These are phyloP conservation scores for Protula sp. DNA, from an alignment of 2,888 invertebrate genomes.

Conservation along the genomic window DNA sequence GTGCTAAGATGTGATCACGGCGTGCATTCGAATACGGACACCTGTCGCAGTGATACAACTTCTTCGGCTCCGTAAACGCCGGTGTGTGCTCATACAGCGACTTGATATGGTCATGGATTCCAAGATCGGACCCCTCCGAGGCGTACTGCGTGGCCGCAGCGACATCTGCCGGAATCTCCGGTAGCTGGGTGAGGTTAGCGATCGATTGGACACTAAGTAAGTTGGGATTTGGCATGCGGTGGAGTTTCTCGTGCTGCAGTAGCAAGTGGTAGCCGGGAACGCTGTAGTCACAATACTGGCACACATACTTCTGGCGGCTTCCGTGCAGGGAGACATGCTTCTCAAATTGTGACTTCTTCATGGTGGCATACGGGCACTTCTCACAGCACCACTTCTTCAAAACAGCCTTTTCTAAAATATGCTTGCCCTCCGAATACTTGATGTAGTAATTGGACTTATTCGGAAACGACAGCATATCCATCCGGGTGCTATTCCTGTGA, in stretches of 20 bases:
- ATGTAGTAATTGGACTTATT: constrained; percentile 13
- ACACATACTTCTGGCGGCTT: constrained; percentile 74
- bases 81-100: constrained; percentile 44
- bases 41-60: constrained; percentile 66
- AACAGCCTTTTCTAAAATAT: constrained; percentile 64
- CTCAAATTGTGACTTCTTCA: constrained; percentile 76
- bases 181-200: constrained; percentile 41
- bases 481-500: constrained; percentile 2
- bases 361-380: constrained; percentile 79
- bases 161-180: constrained; percentile 58
- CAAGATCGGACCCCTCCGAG: constrained; percentile 33
- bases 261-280: constrained; percentile 81
- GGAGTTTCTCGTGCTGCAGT: constrained; percentile 75
- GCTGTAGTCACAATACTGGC: constrained; percentile 71
- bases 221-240: constrained; percentile 55
- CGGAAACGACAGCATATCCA: constrained; percentile 6
- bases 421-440: constrained; percentile 55
- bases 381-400: constrained; percentile 62
- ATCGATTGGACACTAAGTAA: constrained; percentile 45
- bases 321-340: constrained; percentile 63
- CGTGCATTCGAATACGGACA: constrained; percentile 76
- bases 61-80: constrained; percentile 59
- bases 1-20: constrained; percentile 69
- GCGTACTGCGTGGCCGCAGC: constrained; percentile 47
- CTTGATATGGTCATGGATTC: constrained; percentile 36